Conservation (phyloP, 2,797 vertebrate genomes). For the Typhlichthys eigenmanni region DNA sequence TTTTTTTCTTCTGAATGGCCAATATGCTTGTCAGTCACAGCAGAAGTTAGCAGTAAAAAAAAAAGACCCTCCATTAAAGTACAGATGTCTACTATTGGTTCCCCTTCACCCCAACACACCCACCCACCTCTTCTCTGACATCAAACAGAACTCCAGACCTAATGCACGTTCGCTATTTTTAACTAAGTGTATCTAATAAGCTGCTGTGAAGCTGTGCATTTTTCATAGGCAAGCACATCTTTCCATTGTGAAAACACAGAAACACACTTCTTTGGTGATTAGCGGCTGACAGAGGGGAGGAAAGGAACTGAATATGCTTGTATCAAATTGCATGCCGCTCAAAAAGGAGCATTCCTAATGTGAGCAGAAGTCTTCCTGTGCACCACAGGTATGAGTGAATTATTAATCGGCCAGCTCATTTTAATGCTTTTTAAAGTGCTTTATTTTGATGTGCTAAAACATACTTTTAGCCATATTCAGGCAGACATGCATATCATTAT, state of each 20-base stretch:
- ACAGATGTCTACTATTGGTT: conserved; percentile 65
- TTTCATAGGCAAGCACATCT: conserved; percentile 84
- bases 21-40: conserved; percentile 60
- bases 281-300: conserved; percentile 81
- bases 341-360: conserved; percentile 81
- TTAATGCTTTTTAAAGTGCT: conserved; percentile 86
- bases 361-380: conserved; percentile 79
- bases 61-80: conserved; percentile 69
- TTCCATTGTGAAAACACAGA: conserved; percentile 84
- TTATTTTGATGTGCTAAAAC: conserved; percentile 86
- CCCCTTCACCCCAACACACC: conserved; percentile 58
- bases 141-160: conserved; percentile 81
- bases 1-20: conserved; percentile 44
- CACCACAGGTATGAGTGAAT: conserved; percentile 86
- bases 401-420: conserved; percentile 84
- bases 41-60: conserved; percentile 57
- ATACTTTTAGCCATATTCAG: conserved; percentile 85
- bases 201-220: conserved; percentile 82
- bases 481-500: conserved; percentile 84
- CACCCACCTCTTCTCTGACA: conserved; percentile 77
- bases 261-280: conserved; percentile 87
- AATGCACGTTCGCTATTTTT: conserved; percentile 83
- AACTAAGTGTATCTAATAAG: conserved; percentile 85
- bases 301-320: conserved; percentile 81
- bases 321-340: conserved; percentile 83